Conservation (phyloP, 2,888 invertebrate genomes). For the Hyposoter dolosus region DNA sequence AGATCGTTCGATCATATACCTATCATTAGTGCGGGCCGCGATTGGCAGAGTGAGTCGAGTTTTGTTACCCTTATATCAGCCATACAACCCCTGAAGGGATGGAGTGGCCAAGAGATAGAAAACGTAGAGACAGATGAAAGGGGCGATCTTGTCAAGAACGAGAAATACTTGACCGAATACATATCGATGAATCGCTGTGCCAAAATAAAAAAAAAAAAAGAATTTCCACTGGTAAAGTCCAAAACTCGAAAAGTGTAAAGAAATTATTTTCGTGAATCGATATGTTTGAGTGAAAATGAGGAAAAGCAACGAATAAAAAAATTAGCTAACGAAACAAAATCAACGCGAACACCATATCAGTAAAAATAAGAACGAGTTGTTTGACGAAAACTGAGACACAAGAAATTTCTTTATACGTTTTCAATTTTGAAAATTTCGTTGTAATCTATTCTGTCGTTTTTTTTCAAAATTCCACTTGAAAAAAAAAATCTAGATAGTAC, state of each 20-base stretch:
- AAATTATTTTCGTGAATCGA: no score
- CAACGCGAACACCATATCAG: background rate
- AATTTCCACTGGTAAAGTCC: no score
- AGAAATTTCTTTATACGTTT: background rate
- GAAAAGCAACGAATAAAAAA: background rate
- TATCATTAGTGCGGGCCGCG: slow-evolving; percentile 60
- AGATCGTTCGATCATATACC: slow-evolving; percentile 63
- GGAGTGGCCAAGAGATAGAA: slow-evolving; percentile 14
- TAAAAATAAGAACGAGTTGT: background rate
- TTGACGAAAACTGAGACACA: background rate
- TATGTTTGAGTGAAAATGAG: background rate
- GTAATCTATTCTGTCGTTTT: background rate
- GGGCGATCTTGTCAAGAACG: slow-evolving; percentile 46
- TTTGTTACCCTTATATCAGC: slow-evolving; percentile 60
- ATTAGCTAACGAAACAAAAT: background rate
- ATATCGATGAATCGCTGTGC: slow-evolving; percentile 1
- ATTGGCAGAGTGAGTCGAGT: slow-evolving; percentile 59
- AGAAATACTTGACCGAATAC: slow-evolving; percentile 40
- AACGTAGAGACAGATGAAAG: slow-evolving; percentile 23
- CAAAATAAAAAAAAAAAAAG: background rate
- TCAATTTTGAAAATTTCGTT: background rate
- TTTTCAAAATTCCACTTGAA: background rate
- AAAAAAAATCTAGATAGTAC: background rate
- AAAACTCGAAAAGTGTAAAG: no score
- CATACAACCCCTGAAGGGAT: slow-evolving; percentile 50